Percentiles rank a stretch among this genome's conserved stretches.
Conservation (phyloP, 2,888 invertebrate genomes). For the Teleiodes luculella region DNA sequence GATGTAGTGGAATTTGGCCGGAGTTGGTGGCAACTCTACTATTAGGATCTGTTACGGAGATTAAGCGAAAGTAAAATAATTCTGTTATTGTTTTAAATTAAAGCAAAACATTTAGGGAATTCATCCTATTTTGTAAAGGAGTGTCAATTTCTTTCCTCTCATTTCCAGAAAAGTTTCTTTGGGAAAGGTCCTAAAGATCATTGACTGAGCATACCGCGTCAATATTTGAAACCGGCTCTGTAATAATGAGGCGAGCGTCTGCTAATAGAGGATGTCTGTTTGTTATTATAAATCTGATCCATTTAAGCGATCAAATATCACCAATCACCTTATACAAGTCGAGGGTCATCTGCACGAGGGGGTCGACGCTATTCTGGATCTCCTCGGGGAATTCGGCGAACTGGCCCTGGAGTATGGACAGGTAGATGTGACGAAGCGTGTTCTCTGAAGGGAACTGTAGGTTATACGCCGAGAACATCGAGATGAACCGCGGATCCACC, state of each 20-base stretch:
- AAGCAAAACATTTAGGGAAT: no score
- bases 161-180: no score
- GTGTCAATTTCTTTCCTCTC: no score
- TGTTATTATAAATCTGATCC: no score
- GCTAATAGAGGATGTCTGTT: no score
- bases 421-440: conserved; percentile 89
- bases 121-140: no score
- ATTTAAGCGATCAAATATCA: background rate
- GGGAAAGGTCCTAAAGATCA: no score
- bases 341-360: conserved; percentile 87
- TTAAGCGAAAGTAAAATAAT: background rate
- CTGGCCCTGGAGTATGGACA: conserved; percentile 89
- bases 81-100: no score
- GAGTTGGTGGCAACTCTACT: conserved; percentile 91
- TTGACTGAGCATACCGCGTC: no score
- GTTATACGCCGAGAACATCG: conserved; percentile 93
- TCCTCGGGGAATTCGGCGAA: conserved; percentile 82
- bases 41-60: conserved; percentile 79
- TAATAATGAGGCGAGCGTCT: no score
- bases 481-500: conserved; percentile 94
- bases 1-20: conserved; percentile 96
- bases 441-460: conserved; percentile 89
- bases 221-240: no score
- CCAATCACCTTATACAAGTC: conserved; percentile 85
- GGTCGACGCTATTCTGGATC: conserved; percentile 81